phyloP scores from a whole-genome alignment of 2,797 vertebrate species.

The Melanotaenia boesemani region DNA sequence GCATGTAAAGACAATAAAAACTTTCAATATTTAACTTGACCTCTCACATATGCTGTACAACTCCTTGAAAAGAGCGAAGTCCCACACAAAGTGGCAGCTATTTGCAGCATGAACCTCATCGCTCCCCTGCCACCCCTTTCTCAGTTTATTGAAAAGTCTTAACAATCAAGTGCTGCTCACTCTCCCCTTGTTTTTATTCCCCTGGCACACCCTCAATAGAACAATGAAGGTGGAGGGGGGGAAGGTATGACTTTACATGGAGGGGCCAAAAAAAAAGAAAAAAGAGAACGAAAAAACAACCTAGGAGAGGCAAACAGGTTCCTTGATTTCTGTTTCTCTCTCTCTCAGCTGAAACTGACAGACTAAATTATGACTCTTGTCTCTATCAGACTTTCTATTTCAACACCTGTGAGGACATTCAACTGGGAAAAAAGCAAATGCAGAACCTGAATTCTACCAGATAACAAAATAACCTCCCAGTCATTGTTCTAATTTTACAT shows the following conservation, averaged over 20 bases:
- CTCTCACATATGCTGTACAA: conserved; percentile 51
- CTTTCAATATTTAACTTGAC: conserved; percentile 78
- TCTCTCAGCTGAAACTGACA: conserved; percentile 55
- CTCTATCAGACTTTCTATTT: background rate
- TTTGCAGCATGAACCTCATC: conserved; percentile 58
- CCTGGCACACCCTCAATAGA: conserved; percentile 83
- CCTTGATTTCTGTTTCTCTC: conserved; percentile 38
- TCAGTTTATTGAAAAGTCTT: conserved; percentile 68
- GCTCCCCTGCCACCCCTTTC: conserved; percentile 4
- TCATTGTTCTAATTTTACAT: background rate
- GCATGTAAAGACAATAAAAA: conserved; percentile 63
- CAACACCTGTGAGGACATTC: background rate
- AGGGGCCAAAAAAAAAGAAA: conserved; percentile 29
- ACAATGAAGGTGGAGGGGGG: conserved; percentile 79
- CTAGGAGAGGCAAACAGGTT: conserved; percentile 64
- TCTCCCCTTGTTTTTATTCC: conserved; percentile 69
- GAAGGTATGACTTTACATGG: conserved; percentile 76
- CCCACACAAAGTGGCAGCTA: conserved; percentile 62
- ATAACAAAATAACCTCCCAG: background rate
- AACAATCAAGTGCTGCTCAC: conserved; percentile 71
- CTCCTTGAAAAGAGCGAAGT: conserved; percentile 74
- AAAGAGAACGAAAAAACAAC: conserved; percentile 24
- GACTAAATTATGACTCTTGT: conserved; percentile 22
- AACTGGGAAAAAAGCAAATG: background rate
- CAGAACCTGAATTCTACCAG: too few species aligned